Evolutionary conservation across 2,888 invertebrate genomes (phyloP).

Genomic region (Scaptomyza parva): DNA sequence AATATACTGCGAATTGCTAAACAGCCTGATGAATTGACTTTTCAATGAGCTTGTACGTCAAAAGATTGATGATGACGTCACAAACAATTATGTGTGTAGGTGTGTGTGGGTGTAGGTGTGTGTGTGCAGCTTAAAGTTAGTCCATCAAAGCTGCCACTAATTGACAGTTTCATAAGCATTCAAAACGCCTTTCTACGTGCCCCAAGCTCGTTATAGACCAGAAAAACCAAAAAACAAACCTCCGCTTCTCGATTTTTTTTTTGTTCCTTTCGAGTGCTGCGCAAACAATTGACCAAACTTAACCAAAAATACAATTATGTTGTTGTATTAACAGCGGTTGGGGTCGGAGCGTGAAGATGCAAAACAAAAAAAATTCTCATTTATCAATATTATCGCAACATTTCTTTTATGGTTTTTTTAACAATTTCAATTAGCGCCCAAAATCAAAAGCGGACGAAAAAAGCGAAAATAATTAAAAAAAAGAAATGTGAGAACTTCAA

Average conservation of each 20-base stretch:
- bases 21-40: conserved; percentile 52
- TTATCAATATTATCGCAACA: conserved; percentile 46
- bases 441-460: conserved; percentile 45
- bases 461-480: conserved; percentile 4
- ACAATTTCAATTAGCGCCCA: conserved; percentile 66
- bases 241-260: conserved; percentile 1
- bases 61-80: conserved; percentile 57
- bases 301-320: conserved; percentile 56
- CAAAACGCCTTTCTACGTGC: conserved; percentile 20
- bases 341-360: too few species aligned
- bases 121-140: conserved; percentile 58
- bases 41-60: conserved; percentile 31
- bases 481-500: background rate
- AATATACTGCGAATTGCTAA: conserved; percentile 33
- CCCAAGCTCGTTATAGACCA: conserved; percentile 65
- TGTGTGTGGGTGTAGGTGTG: conserved; percentile 1
- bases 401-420: background rate
- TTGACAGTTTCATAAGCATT: conserved; percentile 77
- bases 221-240: conserved; percentile 14
- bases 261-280: conserved; percentile 64
- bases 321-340: background rate
- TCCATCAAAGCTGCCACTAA: conserved; percentile 65
- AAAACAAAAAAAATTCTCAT: conserved; percentile 25
- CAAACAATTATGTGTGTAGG: conserved; percentile 2
- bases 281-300: conserved; percentile 62